A percentile compares a stretch with the other conserved stretches of the same genome.
Evolutionary conservation across 2,797 vertebrate genomes (phyloP).

Genomic region (Pseudochirops corinnae): DNA sequence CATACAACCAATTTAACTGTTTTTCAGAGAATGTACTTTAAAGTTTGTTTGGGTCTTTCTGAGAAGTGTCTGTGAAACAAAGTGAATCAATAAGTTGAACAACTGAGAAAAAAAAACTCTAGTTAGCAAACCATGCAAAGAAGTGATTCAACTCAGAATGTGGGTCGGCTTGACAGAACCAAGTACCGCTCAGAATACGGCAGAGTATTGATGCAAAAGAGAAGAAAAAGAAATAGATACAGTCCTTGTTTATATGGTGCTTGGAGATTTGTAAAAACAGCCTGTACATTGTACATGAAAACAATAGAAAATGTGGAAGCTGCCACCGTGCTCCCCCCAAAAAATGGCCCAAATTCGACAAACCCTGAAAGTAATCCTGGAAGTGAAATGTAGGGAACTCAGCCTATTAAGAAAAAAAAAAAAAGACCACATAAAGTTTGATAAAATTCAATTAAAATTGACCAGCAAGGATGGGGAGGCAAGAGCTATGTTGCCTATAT

Average conservation of each 20-base stretch:
- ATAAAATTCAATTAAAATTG: conserved; percentile 52
- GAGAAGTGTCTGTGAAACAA: conserved; percentile 15
- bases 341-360: not conserved
- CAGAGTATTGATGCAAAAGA: not conserved
- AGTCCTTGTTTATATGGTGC: not conserved
- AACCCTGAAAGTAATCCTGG: not conserved
- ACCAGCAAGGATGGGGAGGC: conserved; percentile 29
- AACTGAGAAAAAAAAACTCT: not conserved
- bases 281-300: not conserved
- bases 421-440: not conserved
- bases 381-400: not conserved
- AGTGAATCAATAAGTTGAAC: not conserved
- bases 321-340: too few relatives aligned
- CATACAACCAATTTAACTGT: conserved; percentile 15
- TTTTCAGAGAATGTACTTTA: not conserved
- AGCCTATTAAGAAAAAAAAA: not conserved
- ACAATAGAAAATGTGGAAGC: not conserved
- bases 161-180: not conserved
- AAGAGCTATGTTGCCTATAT: not conserved
- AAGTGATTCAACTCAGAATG: not conserved
- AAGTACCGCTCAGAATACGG: not conserved
- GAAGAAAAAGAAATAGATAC: not conserved
- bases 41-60: not conserved
- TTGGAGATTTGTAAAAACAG: not conserved
- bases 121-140: not conserved